A percentile compares a stretch with the other conserved stretches of the same genome.
phyloP scores from a whole-genome alignment of 2,797 vertebrate genomes.

The Limosa lapponica region DNA sequence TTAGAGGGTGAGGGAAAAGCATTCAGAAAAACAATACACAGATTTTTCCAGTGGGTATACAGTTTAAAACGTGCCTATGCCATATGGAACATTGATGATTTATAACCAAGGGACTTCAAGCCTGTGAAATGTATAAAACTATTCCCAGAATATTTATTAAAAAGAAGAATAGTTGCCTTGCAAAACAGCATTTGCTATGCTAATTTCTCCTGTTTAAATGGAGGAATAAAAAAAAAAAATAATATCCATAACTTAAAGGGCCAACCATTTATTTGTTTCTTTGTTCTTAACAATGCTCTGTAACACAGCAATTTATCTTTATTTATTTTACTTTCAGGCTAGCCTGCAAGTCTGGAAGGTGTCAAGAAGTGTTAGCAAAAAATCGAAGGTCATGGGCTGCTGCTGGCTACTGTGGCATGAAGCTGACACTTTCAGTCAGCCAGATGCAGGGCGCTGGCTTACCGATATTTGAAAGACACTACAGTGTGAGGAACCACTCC shows the following conservation, averaged over 20 bases:
- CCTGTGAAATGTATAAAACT: conserved; percentile 29
- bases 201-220: not conserved
- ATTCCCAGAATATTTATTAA: conserved; percentile 54
- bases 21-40: conserved; percentile 55
- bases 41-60: conserved; percentile 32
- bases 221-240: not conserved
- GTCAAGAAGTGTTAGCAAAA: not conserved
- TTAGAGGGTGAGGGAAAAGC: conserved; percentile 38
- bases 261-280: not conserved
- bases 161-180: not conserved
- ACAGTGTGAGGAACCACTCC: not conserved
- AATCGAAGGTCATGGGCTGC: not conserved
- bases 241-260: not conserved
- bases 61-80: conserved; percentile 15
- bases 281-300: not conserved
- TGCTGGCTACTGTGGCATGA: not conserved
- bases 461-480: rapidly evolving
- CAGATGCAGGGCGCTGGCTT: rapidly evolving
- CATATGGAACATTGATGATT: conserved; percentile 51
- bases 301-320: not conserved
- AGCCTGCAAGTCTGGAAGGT: not conserved
- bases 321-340: not conserved
- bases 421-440: not conserved
- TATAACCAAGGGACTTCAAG: conserved; percentile 30
- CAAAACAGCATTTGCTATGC: not conserved